Evolutionary conservation across 92 coral and sea anemone genomes (phyloP), one percentile per base, ranked within the genome.

Genomic region (Isaurus tuberculatus): DNA sequence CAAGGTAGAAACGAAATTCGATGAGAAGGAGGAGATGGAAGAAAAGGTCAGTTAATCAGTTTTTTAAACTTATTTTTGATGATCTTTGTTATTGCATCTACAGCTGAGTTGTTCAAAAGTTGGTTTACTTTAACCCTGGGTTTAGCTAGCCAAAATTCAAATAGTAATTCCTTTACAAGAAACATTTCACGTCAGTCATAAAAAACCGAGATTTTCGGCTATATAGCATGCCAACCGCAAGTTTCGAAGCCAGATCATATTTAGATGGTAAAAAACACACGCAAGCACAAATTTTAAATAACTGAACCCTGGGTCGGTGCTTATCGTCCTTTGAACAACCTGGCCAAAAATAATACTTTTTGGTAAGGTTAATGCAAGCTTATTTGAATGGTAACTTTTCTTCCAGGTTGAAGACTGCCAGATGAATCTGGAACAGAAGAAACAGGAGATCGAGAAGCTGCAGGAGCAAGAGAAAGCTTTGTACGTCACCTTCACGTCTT

Each of bases 351-450:
- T 55, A 19, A 19, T 55, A 55, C 2, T 19, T 55, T n/a, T n/a
- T 17, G 28, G n/a, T 55, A 17, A 19, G 14, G 19, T 19, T 1
- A 27, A 26, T 26, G 11, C 15, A 26, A 10, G 19, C 15, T 27
- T 17, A 34, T n/a, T 69, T 8, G 17, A n/a, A 16, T 23, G 0
- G 11, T n/a, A 0, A 1, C 28, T 36, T 65, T 69, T 32, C 29
- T 8, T 33, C n/a, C 63, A 97, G 99, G 98, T 97, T 1, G 99
- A 97, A 36, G 95, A 89, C 51, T 97, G 99, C 82, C 98, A 97
- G 80, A 87, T 94, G 94, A 89, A 91, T 32, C 86, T 97, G 22
- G 99, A 97, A 57, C 42, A 93, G 17, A 97, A 97, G 91, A 94
- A 94, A 66, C 95, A 92, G 73, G 98, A 94, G 60, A 97, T 97